Percentiles rank a stretch among this genome's conserved stretches.
Conservation (phyloP, 2,113 vertebrate genomes). For the Pseudorhombus dupliciocellatus region DNA sequence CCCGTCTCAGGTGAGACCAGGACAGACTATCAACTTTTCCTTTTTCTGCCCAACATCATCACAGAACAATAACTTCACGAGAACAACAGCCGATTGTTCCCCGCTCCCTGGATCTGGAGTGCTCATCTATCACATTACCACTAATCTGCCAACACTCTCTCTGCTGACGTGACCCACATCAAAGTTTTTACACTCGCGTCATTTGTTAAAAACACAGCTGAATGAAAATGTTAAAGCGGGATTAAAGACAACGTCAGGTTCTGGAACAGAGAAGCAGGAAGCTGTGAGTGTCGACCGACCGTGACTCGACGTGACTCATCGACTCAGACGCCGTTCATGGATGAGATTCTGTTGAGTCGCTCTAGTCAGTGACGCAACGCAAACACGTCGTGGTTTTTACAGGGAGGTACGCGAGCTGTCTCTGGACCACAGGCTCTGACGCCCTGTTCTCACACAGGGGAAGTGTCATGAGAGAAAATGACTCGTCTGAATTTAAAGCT, state of each 20-base stretch:
- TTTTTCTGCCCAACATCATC: conserved; percentile 23
- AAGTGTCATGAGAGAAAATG: too few relatives aligned
- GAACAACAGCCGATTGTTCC: conserved; percentile 52
- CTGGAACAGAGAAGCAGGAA: neutral
- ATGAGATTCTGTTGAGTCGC: conserved; percentile 38
- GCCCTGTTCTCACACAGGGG: neutral
- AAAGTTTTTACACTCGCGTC: conserved; percentile 9
- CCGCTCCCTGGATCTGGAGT: neutral
- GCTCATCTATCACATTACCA: conserved; percentile 13
- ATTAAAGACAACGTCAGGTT: neutral
- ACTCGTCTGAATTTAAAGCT: too few relatives aligned
- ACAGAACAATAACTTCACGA: conserved; percentile 10
- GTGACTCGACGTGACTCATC: conserved; percentile 52
- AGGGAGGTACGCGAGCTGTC: neutral
- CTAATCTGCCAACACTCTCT: conserved; percentile 8
- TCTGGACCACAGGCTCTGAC: neutral
- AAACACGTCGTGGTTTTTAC: conserved; percentile 24
- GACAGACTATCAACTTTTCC: conserved; percentile 19
- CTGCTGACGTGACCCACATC: conserved; percentile 8
- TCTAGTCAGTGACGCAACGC: conserved; percentile 39
- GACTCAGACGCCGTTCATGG: conserved; percentile 47
- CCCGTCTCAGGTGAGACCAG: conserved; percentile 29
- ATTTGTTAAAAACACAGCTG: conserved; percentile 33
- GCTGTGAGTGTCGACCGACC: neutral
- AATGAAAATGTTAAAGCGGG: conserved; percentile 6